phyloP scores from a whole-genome alignment of 2,113 vertebrate genomes.

The Cyanoramphus novaezelandiae region DNA sequence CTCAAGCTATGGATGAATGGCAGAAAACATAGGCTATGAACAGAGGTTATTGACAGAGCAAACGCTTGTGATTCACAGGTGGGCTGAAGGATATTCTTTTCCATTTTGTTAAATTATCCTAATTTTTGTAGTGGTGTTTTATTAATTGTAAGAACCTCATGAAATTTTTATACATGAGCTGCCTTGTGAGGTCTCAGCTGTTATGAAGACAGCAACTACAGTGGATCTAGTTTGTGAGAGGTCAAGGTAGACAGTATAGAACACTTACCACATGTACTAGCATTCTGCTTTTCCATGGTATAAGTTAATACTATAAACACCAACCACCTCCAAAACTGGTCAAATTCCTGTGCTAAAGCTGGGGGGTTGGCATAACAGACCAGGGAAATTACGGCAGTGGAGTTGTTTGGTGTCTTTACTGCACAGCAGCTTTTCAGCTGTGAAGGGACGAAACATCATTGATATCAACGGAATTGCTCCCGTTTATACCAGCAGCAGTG shows the following conservation, averaged over 20 bases:
- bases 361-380: not conserved
- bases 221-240: not conserved
- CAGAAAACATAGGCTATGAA: not conserved
- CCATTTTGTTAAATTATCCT: not conserved
- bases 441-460: not conserved
- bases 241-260: not conserved
- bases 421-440: not conserved
- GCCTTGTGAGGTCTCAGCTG: not conserved
- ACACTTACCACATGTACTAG: rapidly evolving
- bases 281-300: not conserved
- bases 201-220: not conserved
- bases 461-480: rapidly evolving
- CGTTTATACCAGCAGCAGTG: not conserved
- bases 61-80: not conserved
- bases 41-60: not conserved
- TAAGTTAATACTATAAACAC: not conserved
- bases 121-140: not conserved
- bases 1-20: not conserved
- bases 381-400: not conserved
- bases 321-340: not conserved
- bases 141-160: not conserved
- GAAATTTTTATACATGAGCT: not conserved
- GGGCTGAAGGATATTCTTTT: not conserved
- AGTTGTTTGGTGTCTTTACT: not conserved
- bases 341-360: not conserved